Evolutionary conservation across 1,140 invertebrate species (phyloP), one percentile per base, ranked within the genome.

Genomic region (Macrostomum lignano): DNA sequence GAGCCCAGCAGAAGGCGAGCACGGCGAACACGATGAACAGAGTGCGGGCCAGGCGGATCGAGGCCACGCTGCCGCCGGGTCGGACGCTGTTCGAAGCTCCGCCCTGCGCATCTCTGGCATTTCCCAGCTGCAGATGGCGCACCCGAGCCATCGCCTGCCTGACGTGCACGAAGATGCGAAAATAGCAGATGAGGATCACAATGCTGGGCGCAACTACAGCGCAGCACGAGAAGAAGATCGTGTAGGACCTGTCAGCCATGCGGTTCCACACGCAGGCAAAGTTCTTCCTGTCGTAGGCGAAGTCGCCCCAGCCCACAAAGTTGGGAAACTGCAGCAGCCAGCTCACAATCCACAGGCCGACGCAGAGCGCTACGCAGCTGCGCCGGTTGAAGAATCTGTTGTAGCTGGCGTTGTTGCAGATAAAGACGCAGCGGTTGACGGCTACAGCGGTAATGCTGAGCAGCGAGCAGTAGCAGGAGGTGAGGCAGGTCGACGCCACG

Each of bases 381-480:
- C 35, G 32, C 13, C 36, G 33, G 2, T 36, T 49, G 36, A 47
- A 51, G 7, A 48, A 38, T 21, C 25, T 40, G 2, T 31, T 25
- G 35, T 51, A 51, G 17, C 31, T 28, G 7, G 34, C 31, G 29
- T 43, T 33, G 17, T 46, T 39, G 26, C 45, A 47, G 10, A 51
- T 49, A 22, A 42, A 41, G n/a, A 50, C 21, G 35, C 45, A 51
- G 15, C 48, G 28, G 35, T 48, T 51, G 11, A 45, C 39, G 34
- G 40, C 44, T 20, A 52, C 41, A 2, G 37, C 36, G 1, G 42
- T 38, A 7, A 51, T 46, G 11, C 38, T 44, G 29, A 42, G 41
- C 1, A 51, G 38, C 11, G 49, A 51, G 2, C 30, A 35, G 3
- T 44, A 37, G 22, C 47, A 49, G 19, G 40, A 37, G 15, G 46